phyloP scores from a whole-genome alignment of 2,113 vertebrate genomes.

The Brachionichthys hirsutus region DNA sequence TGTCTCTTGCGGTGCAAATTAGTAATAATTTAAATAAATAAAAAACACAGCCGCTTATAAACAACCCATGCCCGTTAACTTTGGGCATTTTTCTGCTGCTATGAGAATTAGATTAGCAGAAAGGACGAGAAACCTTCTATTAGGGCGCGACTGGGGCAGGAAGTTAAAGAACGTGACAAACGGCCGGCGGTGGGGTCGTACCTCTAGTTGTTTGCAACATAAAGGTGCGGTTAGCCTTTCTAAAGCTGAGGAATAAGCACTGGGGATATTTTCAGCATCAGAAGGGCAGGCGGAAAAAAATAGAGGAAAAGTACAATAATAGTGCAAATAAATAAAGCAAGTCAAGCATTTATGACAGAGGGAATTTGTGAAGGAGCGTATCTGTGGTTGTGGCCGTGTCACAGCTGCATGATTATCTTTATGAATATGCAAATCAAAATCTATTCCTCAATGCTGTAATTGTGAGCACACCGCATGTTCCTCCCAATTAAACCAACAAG shows the following conservation, averaged over 20 bases:
- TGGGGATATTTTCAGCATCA: not conserved
- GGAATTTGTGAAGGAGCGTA: not conserved
- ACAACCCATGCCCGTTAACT: slow-evolving; percentile 42
- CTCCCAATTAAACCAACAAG: slow-evolving; percentile 33
- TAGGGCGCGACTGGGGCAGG: not conserved
- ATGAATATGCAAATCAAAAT: slow-evolving; percentile 36
- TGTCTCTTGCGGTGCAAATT: slow-evolving; percentile 57
- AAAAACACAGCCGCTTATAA: slow-evolving; percentile 49
- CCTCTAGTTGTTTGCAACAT: slow-evolving; percentile 1
- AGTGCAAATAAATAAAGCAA: not conserved
- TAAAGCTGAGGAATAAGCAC: not conserved
- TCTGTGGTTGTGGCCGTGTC: slow-evolving; percentile 7
- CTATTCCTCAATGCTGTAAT: slow-evolving; percentile 23
- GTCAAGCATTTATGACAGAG: not conserved
- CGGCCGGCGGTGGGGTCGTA: not conserved
- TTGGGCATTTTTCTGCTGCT: slow-evolving; percentile 39
- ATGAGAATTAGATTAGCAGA: slow-evolving; percentile 29
- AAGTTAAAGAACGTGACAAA: slow-evolving; percentile 13
- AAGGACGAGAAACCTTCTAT: not conserved
- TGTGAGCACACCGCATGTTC: slow-evolving; percentile 26
- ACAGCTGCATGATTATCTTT: slow-evolving; percentile 25
- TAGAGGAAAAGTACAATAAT: not conserved
- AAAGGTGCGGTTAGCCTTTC: not conserved
- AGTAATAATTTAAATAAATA: slow-evolving; percentile 59
- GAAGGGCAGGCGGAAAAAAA: too few species aligned